Conservation (phyloP, 1,140 invertebrate genomes). For the Leptinotarsa lineolata region DNA sequence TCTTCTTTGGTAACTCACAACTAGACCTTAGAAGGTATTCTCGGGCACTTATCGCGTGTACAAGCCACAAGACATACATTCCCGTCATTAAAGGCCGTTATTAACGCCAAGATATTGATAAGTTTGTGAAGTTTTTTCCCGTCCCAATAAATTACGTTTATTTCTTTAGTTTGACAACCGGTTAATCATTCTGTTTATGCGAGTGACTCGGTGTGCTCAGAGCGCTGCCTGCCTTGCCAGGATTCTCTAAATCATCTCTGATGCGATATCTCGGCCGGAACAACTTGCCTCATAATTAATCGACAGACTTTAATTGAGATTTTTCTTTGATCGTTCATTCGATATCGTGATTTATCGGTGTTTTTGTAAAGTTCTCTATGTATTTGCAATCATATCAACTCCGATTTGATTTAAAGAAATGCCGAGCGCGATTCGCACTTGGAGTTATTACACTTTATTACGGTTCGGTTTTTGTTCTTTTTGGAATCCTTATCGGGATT, state of each 20-base stretch:
- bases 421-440: not conserved
- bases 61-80: constrained; percentile 51
- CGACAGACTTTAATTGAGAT: constrained; percentile 51
- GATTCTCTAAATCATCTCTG: constrained; percentile 51
- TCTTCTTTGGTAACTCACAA: too few relatives aligned
- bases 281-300: constrained; percentile 50
- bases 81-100: constrained; percentile 55
- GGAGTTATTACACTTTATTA: not conserved
- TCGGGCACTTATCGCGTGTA: constrained; percentile 17
- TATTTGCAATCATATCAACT: constrained; percentile 42
- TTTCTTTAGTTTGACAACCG: constrained; percentile 56
- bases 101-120: constrained; percentile 56
- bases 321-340: constrained; percentile 50
- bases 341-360: constrained; percentile 50
- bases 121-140: constrained; percentile 53
- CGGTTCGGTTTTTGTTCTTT: not conserved
- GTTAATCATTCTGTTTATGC: constrained; percentile 56
- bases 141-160: constrained; percentile 55
- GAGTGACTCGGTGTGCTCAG: constrained; percentile 49
- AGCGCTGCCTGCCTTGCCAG: constrained; percentile 40
- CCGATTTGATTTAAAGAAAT: constrained; percentile 30
- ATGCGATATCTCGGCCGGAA: constrained; percentile 51
- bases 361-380: constrained; percentile 40
- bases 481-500: not conserved
- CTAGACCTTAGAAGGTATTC: too few relatives aligned